phyloP scores from a whole-genome alignment of 2,888 invertebrate genomes.

The Lepetodrilus schrolli region DNA sequence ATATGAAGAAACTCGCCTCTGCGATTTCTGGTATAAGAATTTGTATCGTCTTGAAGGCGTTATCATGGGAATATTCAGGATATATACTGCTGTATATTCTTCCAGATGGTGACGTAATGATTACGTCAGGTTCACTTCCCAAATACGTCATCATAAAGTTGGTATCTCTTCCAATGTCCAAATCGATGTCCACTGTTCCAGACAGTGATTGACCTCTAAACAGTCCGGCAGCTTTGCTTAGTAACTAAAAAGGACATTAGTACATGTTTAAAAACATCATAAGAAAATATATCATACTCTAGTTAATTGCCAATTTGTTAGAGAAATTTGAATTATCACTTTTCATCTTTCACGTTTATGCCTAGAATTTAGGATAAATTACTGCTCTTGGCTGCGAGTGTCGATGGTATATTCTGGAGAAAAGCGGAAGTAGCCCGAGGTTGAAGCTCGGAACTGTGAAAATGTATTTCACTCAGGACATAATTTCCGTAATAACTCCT shows the following conservation, averaged over 20 bases:
- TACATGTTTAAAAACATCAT: too few species aligned
- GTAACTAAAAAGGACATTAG: conserved; percentile 26
- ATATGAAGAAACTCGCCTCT: conserved; percentile 38
- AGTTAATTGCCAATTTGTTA: too few species aligned
- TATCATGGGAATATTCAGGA: conserved; percentile 41
- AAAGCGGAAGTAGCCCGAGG: too few species aligned
- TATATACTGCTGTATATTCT: conserved; percentile 39
- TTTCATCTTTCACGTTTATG: too few species aligned
- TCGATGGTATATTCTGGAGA: too few species aligned
- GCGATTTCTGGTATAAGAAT: conserved; percentile 37
- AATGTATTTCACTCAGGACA: too few species aligned
- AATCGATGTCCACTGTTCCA: conserved; percentile 40
- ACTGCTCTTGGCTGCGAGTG: too few species aligned
- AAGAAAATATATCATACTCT: too few species aligned
- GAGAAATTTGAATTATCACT: too few species aligned
- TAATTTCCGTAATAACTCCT: too few species aligned
- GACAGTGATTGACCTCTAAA: not conserved
- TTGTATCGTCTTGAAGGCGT: conserved; percentile 34
- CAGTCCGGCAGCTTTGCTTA: conserved; percentile 19
- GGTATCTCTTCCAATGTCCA: conserved; percentile 37
- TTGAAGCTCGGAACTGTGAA: too few species aligned
- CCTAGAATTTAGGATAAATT: too few species aligned
- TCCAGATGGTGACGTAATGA: conserved; percentile 44
- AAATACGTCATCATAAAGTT: conserved; percentile 45
- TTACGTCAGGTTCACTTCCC: conserved; percentile 36